phyloP scores from a whole-genome alignment of 1,140 invertebrate genomes.

The Ridgeia piscesae region DNA sequence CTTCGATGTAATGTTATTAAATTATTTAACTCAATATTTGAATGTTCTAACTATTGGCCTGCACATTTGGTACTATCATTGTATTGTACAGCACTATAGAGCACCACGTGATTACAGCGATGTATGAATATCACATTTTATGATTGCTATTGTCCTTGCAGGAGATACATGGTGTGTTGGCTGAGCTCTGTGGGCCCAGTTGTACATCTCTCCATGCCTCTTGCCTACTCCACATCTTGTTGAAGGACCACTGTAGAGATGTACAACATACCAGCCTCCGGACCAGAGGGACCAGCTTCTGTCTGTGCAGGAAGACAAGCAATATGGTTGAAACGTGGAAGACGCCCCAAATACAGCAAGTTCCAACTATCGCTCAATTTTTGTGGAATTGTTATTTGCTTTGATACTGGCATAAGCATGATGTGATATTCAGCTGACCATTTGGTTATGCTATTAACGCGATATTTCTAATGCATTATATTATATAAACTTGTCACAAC shows the following conservation, averaged over 20 bases:
- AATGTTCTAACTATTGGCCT: too few species aligned
- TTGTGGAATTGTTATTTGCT: not conserved
- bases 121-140: too few species aligned
- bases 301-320: too few species aligned
- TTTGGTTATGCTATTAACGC: not conserved
- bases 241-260: not conserved
- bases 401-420: not conserved
- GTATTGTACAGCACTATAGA: too few species aligned
- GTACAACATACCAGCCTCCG: too few species aligned
- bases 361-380: not conserved
- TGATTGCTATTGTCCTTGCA: conserved; percentile 29
- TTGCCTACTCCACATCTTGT: conserved; percentile 15
- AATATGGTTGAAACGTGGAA: too few species aligned
- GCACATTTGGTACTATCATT: too few species aligned
- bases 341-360: not conserved
- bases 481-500: not conserved
- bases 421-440: not conserved
- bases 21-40: too few species aligned
- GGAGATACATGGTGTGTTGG: conserved; percentile 49
- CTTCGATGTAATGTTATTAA: too few species aligned
- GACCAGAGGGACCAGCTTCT: too few species aligned
- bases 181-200: conserved; percentile 50
- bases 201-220: conserved; percentile 42
- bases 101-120: too few species aligned
- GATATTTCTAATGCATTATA: not conserved